phyloP scores from a whole-genome alignment of 2,797 vertebrate genomes.

The Arnoldichthys spilopterus region DNA sequence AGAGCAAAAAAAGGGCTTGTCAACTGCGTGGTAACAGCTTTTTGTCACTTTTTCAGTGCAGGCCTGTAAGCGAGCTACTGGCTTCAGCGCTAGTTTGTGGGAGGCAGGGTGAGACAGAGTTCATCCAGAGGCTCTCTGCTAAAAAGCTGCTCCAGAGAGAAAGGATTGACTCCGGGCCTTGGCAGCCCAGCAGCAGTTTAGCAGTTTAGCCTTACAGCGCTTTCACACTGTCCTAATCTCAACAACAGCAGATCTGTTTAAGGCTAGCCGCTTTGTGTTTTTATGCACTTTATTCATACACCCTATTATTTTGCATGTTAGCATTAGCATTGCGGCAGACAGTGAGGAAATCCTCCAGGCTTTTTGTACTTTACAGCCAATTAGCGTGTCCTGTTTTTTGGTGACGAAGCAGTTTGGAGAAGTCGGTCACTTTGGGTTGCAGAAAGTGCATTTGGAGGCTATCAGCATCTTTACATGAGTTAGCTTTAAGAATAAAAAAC shows the following conservation, averaged over 20 bases:
- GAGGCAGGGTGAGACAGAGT: constrained; percentile 62
- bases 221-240: constrained; percentile 41
- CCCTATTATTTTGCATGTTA: constrained; percentile 7
- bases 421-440: constrained; percentile 27
- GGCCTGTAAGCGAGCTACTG: constrained; percentile 56
- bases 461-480: neutral
- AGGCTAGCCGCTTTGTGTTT: constrained; percentile 7
- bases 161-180: constrained; percentile 48
- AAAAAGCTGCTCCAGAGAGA: constrained; percentile 49
- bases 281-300: constrained; percentile 5
- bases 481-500: neutral
- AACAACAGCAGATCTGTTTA: constrained; percentile 42
- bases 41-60: constrained; percentile 61
- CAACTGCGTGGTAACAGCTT: constrained; percentile 53
- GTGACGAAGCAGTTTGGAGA: constrained; percentile 14
- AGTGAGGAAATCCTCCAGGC: constrained; percentile 17
- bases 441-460: neutral
- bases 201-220: constrained; percentile 35
- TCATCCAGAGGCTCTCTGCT: constrained; percentile 53
- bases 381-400: constrained; percentile 24
- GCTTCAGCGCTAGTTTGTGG: constrained; percentile 47
- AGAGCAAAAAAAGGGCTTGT: constrained; percentile 51
- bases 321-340: constrained; percentile 13
- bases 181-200: constrained; percentile 45
- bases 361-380: constrained; percentile 36